Conservation (phyloP, 2,113 vertebrate genomes). For the Ploceus nigricollis region DNA sequence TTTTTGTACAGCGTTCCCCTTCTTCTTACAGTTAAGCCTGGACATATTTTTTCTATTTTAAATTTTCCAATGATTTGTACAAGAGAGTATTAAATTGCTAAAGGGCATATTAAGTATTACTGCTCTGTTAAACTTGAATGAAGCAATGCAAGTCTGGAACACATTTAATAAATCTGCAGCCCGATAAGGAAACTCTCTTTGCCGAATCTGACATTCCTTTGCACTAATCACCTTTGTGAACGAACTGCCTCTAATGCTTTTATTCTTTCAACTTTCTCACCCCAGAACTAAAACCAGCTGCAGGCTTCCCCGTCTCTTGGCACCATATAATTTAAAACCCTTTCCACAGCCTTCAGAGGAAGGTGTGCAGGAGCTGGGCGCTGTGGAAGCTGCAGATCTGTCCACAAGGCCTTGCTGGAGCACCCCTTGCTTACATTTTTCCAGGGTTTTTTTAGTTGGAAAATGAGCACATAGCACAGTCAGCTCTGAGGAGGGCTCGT, state of each 20-base stretch:
- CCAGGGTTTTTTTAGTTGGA: neutral
- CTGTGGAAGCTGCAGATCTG: neutral
- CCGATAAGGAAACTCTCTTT: constrained; percentile 5
- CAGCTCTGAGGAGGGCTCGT: neutral
- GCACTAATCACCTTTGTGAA: constrained; percentile 28
- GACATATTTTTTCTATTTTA: constrained; percentile 60
- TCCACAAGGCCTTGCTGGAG: neutral
- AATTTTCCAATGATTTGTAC: constrained; percentile 62
- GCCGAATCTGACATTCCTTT: constrained; percentile 11
- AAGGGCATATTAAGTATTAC: constrained; percentile 32
- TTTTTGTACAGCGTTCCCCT: constrained; percentile 27
- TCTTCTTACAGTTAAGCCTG: constrained; percentile 52
- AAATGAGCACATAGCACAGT: neutral
- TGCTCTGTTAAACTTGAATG: constrained; percentile 24
- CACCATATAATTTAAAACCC: neutral
- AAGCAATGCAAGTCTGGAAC: constrained; percentile 36
- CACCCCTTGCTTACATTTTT: neutral
- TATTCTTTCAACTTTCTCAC: constrained; percentile 15
- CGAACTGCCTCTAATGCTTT: neutral
- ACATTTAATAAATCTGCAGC: constrained; percentile 25
- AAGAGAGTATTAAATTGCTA: constrained; percentile 41
- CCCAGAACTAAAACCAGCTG: neutral
- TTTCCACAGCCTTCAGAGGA: neutral
- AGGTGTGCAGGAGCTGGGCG: neutral
- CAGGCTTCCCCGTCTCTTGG: neutral